Conservation (phyloP, 2,888 invertebrate genomes). For the Osmoderma eremita region DNA sequence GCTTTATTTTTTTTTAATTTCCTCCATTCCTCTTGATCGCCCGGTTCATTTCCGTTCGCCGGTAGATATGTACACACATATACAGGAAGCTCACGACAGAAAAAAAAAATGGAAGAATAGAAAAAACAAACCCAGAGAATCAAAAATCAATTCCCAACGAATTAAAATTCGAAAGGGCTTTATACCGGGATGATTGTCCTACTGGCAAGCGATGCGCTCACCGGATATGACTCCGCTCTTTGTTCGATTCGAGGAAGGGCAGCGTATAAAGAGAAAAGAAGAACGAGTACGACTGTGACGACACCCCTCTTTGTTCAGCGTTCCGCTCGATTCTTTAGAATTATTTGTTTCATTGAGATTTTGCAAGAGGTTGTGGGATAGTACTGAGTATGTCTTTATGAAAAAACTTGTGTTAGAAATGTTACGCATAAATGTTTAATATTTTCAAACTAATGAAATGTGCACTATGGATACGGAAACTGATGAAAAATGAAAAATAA, state of each 20-base stretch:
- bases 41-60: not conserved
- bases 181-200: conserved; percentile 11
- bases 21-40: not conserved
- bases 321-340: not conserved
- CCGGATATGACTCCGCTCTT: conserved; percentile 30
- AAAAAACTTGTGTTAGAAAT: too few relatives aligned
- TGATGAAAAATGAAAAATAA: too few relatives aligned
- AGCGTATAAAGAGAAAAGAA: conserved; percentile 2
- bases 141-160: conserved; percentile 29
- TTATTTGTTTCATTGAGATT: not conserved
- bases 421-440: too few relatives aligned
- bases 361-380: too few relatives aligned
- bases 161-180: conserved; percentile 27
- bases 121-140: conserved; percentile 19
- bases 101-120: not conserved
- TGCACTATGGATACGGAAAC: too few relatives aligned
- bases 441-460: too few relatives aligned
- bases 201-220: conserved; percentile 4
- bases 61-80: not conserved
- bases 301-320: not conserved
- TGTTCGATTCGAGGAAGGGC: conserved; percentile 3
- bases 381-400: too few relatives aligned
- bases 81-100: not conserved
- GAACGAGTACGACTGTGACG: not conserved
- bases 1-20: not conserved